Conservation (phyloP, 2,888 invertebrate species). For the Phlogophora meticulosa region DNA sequence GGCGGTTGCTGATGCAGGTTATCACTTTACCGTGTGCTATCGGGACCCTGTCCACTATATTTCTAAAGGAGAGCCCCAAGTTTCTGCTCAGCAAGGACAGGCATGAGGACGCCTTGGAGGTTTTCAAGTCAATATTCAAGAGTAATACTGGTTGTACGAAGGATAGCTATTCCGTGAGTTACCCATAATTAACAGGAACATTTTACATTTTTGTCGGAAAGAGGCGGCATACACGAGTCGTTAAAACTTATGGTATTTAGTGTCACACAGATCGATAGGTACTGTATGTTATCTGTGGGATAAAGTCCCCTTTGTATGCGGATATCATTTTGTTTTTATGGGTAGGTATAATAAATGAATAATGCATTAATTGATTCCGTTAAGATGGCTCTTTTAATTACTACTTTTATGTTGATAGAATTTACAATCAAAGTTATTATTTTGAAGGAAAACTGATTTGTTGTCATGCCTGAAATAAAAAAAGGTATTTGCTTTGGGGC, state of each 20-base stretch:
- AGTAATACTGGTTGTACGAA: conserved; percentile 72
- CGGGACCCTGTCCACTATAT: conserved; percentile 89
- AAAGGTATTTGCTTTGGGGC: neutral
- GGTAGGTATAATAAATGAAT: neutral
- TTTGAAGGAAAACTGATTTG: neutral
- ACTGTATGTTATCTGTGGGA: neutral
- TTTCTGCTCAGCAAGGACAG: conserved; percentile 92
- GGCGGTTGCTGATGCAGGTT: conserved; percentile 93
- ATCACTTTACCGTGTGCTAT: conserved; percentile 92
- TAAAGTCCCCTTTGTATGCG: neutral
- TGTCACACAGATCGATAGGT: no score
- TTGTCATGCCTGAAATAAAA: neutral
- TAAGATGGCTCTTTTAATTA: neutral
- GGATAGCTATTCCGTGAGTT: conserved; percentile 74
- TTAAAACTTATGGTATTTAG: neutral
- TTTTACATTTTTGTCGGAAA: neutral
- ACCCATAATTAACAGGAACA: neutral
- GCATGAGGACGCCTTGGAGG: conserved; percentile 89
- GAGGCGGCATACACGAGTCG: neutral
- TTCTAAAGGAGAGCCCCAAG: conserved; percentile 94
- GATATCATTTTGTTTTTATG: neutral
- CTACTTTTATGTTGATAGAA: neutral
- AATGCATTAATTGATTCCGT: neutral
- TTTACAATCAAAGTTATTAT: neutral
- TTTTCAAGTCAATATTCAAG: conserved; percentile 74